These are phyloP conservation scores for Syrista parreyssii DNA, from an alignment of 2,888 invertebrate species.

Conservation along the genomic window DNA sequence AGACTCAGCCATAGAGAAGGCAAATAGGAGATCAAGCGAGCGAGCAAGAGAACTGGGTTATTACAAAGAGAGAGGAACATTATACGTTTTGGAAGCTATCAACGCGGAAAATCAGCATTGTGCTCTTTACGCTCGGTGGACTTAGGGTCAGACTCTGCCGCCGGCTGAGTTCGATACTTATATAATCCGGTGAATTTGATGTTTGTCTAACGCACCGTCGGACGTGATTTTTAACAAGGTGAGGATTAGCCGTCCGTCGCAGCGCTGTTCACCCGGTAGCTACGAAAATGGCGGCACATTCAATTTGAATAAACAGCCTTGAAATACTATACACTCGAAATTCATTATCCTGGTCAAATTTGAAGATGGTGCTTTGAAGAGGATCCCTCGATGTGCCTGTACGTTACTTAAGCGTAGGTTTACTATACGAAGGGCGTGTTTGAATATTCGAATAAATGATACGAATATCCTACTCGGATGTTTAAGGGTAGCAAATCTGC, in stretches of 20 bases:
- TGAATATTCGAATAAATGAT: background rate
- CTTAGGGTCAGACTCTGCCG: background rate
- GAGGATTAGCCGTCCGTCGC: conserved; percentile 50
- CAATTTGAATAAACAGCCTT: background rate
- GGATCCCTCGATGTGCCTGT: background rate
- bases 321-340: background rate
- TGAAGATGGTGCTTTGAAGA: background rate
- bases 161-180: background rate
- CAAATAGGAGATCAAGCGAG: background rate
- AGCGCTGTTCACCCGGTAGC: background rate
- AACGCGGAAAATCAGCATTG: conserved; percentile 59
- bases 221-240: conserved; percentile 57
- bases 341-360: background rate
- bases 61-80: conserved; percentile 13
- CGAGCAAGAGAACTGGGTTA: background rate
- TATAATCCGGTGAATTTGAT: conserved; percentile 26
- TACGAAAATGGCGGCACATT: background rate
- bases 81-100: conserved; percentile 46
- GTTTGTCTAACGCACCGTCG: conserved; percentile 45
- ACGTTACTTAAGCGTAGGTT: background rate
- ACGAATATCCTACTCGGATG: background rate
- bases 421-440: background rate
- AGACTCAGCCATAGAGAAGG: background rate
- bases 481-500: background rate
- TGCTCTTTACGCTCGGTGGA: conserved; percentile 34